phyloP scores from a whole-genome alignment of 2,888 invertebrate genomes.

The Eupeodes latifasciatus region DNA sequence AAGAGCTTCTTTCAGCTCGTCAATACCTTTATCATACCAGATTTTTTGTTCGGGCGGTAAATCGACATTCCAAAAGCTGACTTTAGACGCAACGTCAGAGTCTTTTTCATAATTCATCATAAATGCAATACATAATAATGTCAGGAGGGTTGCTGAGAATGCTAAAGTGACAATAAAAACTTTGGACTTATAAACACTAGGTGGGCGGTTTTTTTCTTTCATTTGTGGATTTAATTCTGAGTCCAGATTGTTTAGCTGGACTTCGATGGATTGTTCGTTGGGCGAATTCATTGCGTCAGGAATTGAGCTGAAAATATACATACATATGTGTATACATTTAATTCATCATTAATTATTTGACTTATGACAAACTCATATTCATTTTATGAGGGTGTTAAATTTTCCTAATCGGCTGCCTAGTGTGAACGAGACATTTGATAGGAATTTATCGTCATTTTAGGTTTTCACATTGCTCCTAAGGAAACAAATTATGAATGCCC shows the following conservation, averaged over 20 bases:
- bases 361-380: too few species aligned
- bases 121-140: constrained; percentile 81
- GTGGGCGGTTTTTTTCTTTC: constrained; percentile 77
- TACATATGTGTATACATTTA: too few species aligned
- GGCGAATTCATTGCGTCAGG: constrained; percentile 50
- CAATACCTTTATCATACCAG: constrained; percentile 85
- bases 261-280: constrained; percentile 82
- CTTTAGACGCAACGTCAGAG: constrained; percentile 79
- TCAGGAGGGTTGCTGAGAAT: constrained; percentile 80
- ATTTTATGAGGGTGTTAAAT: too few species aligned
- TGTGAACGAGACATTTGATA: too few species aligned
- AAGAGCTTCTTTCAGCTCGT: constrained; percentile 86
- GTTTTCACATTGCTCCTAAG: too few species aligned
- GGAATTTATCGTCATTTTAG: too few species aligned
- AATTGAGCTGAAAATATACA: constrained; percentile 21
- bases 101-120: constrained; percentile 80
- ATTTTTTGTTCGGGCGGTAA: constrained; percentile 81
- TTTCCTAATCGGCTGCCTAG: too few species aligned
- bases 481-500: too few species aligned
- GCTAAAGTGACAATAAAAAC: constrained; percentile 80
- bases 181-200: constrained; percentile 81
- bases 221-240: constrained; percentile 67
- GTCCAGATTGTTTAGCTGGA: constrained; percentile 81
- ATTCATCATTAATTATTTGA: neutral
- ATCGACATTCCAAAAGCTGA: constrained; percentile 79